Evolutionary conservation across 2,113 vertebrate species (phyloP).

Genomic region (Loxodonta africana): DNA sequence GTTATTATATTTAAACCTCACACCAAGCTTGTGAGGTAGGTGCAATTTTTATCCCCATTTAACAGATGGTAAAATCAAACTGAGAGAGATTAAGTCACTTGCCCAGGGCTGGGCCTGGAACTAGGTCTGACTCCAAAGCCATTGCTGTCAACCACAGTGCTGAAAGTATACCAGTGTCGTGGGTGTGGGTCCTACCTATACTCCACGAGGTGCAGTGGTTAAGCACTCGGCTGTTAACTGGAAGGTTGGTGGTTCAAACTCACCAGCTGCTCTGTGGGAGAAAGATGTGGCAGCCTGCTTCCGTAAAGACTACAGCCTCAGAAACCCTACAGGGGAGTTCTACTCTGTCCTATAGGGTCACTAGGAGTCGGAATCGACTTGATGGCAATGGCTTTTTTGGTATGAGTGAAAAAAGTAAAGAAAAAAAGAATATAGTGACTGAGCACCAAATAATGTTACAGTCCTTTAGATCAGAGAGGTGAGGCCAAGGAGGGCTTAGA

Average conservation of each 20-base stretch:
- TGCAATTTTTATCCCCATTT: background rate
- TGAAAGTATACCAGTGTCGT: background rate
- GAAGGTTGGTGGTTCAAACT: background rate
- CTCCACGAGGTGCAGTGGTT: background rate
- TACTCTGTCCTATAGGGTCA: background rate
- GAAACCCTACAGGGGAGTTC: background rate
- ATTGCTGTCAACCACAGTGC: background rate
- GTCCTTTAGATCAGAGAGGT: background rate
- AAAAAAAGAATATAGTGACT: background rate
- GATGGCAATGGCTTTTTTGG: no score
- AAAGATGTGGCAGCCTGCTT: background rate
- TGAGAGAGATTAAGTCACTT: background rate
- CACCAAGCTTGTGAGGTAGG: background rate
- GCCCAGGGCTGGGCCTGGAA: background rate
- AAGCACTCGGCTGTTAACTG: background rate
- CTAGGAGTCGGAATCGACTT: background rate
- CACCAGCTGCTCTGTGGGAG: background rate
- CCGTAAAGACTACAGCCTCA: background rate
- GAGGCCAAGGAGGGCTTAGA: background rate
- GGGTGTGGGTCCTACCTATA: background rate
- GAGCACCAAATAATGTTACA: background rate
- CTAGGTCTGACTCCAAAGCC: background rate
- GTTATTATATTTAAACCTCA: background rate
- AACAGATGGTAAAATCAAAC: slow-evolving; percentile 14
- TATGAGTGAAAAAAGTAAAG: background rate